Conservation (phyloP, 2,797 vertebrate genomes). For the Gymnothorax javanicus region DNA sequence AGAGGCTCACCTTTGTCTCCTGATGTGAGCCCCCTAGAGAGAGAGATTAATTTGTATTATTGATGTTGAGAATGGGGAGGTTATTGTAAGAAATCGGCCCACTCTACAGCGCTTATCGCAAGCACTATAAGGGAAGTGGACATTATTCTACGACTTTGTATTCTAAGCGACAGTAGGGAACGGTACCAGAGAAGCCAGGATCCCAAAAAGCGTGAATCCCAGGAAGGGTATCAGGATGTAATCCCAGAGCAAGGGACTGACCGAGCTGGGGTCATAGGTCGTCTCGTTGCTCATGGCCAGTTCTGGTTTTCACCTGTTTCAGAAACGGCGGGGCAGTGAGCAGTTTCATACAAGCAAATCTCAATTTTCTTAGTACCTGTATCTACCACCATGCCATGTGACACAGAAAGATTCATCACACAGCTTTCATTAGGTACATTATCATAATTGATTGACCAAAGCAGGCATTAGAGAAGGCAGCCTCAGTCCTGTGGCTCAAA, state of each 20-base stretch:
- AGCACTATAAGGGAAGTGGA: background rate
- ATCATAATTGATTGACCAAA: background rate
- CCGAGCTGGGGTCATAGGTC: background rate
- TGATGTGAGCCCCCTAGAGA: background rate
- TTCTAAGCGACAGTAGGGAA: background rate
- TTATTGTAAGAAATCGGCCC: background rate
- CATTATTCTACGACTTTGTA: background rate
- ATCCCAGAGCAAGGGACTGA: background rate
- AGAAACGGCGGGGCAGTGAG: background rate
- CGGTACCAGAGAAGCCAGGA: constrained; percentile 1
- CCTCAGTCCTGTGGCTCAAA: background rate
- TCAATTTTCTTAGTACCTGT: background rate
- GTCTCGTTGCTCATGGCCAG: background rate
- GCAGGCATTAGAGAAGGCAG: background rate
- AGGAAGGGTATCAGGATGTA: background rate
- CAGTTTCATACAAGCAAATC: background rate
- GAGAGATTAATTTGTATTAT: background rate
- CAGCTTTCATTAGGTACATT: background rate
- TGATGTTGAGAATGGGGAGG: background rate
- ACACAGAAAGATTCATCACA: background rate
- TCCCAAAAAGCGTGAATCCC: constrained; percentile 3
- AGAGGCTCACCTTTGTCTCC: constrained; percentile 3
- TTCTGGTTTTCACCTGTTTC: background rate
- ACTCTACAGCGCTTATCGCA: background rate
- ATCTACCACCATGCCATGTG: background rate